Percentiles rank a stretch among this genome's conserved stretches.
phyloP scores from a whole-genome alignment of 2,797 vertebrate genomes.

The Squalus acanthias region DNA sequence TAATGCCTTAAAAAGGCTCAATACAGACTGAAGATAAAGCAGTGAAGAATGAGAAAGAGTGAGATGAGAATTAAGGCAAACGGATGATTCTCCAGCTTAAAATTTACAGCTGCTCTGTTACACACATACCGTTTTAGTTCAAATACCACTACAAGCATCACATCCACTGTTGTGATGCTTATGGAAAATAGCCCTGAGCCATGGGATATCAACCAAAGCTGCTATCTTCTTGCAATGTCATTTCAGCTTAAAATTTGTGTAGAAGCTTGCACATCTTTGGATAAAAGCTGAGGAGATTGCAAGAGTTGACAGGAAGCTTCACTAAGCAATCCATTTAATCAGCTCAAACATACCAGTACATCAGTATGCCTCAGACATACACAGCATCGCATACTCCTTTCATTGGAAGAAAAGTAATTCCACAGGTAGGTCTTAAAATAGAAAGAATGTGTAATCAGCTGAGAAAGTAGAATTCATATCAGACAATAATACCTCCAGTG shows the following conservation, averaged over 20 bases:
- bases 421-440: constrained; percentile 11
- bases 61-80: constrained; percentile 14
- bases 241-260: constrained; percentile 27
- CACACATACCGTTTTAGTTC: neutral
- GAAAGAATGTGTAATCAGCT: constrained; percentile 14
- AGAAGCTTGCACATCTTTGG: neutral
- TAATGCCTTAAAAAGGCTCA: neutral
- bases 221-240: neutral
- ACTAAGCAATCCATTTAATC: constrained; percentile 24
- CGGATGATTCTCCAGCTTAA: neutral
- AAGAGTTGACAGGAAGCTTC: constrained; percentile 33
- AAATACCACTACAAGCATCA: neutral
- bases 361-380: constrained; percentile 18
- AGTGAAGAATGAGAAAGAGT: neutral
- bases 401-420: constrained; percentile 13
- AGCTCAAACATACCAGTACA: neutral
- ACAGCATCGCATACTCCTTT: neutral
- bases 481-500: neutral
- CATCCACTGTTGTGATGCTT: neutral
- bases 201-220: constrained; percentile 11
- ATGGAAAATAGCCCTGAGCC: neutral
- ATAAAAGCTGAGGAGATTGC: constrained; percentile 27
- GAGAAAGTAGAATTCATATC: neutral
- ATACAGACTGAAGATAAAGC: neutral
- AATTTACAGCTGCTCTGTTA: neutral